A percentile compares a stretch with the other conserved stretches of the same genome.
Conservation (phyloP, 2,797 vertebrate species). For the Gymnothorax javanicus region DNA sequence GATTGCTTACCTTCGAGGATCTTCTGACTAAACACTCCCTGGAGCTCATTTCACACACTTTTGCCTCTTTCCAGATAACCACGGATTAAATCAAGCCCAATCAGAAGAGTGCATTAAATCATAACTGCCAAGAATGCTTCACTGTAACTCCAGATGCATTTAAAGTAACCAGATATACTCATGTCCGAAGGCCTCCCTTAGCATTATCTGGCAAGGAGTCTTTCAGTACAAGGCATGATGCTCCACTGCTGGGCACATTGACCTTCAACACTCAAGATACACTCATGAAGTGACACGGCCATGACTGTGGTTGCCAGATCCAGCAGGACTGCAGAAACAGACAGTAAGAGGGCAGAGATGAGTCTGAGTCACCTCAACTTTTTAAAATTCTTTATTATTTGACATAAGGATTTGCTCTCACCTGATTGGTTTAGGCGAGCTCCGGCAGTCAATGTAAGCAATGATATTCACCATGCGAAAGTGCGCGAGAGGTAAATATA, state of each 20-base stretch:
- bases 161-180: background rate
- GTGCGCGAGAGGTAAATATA: no score
- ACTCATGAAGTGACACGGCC: background rate
- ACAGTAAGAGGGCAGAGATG: background rate
- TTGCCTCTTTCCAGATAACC: background rate
- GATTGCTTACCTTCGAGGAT: background rate
- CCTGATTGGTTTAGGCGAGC: no score
- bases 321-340: background rate
- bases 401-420: no score
- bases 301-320: background rate
- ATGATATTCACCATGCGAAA: no score
- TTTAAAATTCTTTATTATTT: no score
- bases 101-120: background rate
- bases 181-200: background rate
- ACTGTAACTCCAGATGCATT: background rate
- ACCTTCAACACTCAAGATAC: background rate
- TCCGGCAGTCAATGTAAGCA: no score
- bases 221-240: background rate
- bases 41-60: slow-evolving; percentile 11
- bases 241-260: background rate
- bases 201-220: background rate
- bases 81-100: background rate
- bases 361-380: background rate
- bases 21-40: background rate
- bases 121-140: background rate